phyloP scores from a whole-genome alignment of 2,888 invertebrate genomes.

The Sycophila texana region DNA sequence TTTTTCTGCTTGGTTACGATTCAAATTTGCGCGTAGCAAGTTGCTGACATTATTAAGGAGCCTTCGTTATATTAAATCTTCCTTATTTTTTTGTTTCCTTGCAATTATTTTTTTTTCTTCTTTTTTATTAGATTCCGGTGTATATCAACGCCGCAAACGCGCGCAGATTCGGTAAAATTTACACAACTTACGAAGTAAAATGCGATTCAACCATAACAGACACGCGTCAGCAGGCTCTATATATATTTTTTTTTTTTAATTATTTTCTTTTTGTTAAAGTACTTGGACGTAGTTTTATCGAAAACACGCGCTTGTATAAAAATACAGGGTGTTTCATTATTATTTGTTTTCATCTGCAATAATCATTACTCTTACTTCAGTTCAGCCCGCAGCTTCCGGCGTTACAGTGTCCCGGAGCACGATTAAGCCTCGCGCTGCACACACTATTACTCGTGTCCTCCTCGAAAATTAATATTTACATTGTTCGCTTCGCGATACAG shows the following conservation, averaged over 20 bases:
- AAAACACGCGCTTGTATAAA: slow-evolving; percentile 58
- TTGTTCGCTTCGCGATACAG: slow-evolving; percentile 56
- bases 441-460: slow-evolving; percentile 41
- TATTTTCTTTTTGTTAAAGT: slow-evolving; percentile 52
- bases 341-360: slow-evolving; percentile 47
- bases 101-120: slow-evolving; percentile 9
- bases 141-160: slow-evolving; percentile 45
- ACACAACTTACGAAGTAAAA: slow-evolving; percentile 56
- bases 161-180: slow-evolving; percentile 53
- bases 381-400: slow-evolving; percentile 47
- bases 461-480: slow-evolving; percentile 51
- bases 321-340: slow-evolving; percentile 60
- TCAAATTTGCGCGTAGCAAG: slow-evolving; percentile 57
- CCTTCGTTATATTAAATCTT: slow-evolving; percentile 27
- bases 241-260: slow-evolving; percentile 38
- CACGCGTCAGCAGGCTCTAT: slow-evolving; percentile 53
- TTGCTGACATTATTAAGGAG: slow-evolving; percentile 53
- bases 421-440: slow-evolving; percentile 38
- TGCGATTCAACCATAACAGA: slow-evolving; percentile 50
- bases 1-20: slow-evolving; percentile 57
- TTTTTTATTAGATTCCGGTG: slow-evolving; percentile 23
- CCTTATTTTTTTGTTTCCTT: slow-evolving; percentile 8
- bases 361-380: slow-evolving; percentile 37
- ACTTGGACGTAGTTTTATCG: slow-evolving; percentile 58
- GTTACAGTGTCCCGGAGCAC: slow-evolving; percentile 38